Percentiles rank a stretch among this genome's conserved stretches.
Conservation (phyloP, 1,140 invertebrate genomes). For the Drosophila erecta region DNA sequence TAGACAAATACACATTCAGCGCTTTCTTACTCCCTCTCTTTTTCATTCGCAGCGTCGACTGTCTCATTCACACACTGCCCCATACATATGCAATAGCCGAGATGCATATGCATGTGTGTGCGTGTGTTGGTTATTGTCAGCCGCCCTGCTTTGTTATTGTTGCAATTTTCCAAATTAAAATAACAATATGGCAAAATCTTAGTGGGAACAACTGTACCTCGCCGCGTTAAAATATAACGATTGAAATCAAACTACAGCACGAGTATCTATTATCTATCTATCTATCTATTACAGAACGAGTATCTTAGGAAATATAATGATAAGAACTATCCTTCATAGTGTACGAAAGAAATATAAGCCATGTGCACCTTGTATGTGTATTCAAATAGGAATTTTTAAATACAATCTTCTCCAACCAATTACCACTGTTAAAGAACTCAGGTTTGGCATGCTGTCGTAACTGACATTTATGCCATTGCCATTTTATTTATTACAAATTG, state of each 20-base stretch:
- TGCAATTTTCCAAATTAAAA: constrained; percentile 81
- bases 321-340: no score
- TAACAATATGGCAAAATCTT: constrained; percentile 67
- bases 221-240: not conserved
- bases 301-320: no score
- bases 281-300: no score
- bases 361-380: no score
- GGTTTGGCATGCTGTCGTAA: constrained; percentile 43
- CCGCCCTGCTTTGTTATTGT: constrained; percentile 65
- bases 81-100: constrained; percentile 32
- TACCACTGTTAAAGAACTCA: not conserved
- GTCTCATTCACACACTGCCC: constrained; percentile 11
- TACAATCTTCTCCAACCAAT: not conserved
- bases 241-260: not conserved
- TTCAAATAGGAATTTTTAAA: no score
- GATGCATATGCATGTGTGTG: constrained; percentile 32
- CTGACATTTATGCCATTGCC: constrained; percentile 70
- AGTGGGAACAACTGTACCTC: constrained; percentile 48
- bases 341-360: no score
- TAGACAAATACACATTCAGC: constrained; percentile 67
- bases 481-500: constrained; percentile 81
- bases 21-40: constrained; percentile 1
- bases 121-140: constrained; percentile 70
- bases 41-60: not conserved
- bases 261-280: no score